Base-by-base conservation (phyloP, 2,113 vertebrate species). In the Menidia beryllina region DNA sequence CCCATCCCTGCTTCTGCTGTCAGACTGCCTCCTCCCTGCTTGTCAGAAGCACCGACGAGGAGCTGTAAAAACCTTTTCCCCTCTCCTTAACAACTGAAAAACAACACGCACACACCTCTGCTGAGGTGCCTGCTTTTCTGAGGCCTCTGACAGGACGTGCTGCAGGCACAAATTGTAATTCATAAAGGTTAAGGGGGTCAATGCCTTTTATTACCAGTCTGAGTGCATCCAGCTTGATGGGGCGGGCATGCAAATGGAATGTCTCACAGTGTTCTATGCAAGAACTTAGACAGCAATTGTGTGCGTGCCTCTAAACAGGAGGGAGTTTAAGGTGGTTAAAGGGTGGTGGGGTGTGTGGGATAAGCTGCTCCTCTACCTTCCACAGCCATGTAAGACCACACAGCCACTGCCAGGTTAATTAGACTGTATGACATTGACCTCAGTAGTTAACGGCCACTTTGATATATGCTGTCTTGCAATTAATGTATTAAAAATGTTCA, bases 101-200 rank as follows among this genome's bases (percentile, higher is more conserved):
- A 92, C 92, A 93, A 91, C 91, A 90, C 85, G 86, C 87, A 89
- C 87, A 89, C 82, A 86, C 86, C 83, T 80, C 58, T 81, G 81
- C 86, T 84, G 91, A 90, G 91, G 92, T 93, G 93, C 93, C 91
- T 91, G 91, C 89, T 91, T 90, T 88, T 92, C 91, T 91, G 88
- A 91, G 90, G 89, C 89, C 88, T 92, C 87, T 94, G 93, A 94
- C 94, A 94, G 93, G 92, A 94, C 91, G 93, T 92, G 92, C 88
- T 92, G 90, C 93, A 93, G 93, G 91, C 94, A 94, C 93, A 94
- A 94, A 94, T 94, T 94, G 93, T 94, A 94, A 94, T 94, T 94
- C 93, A 94, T 90, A 94, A 94, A 94, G 94, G 94, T 94, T 94
- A 94, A 94, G 92, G 92, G 92, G 94, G 93, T 94, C 94, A 94